Conservation (phyloP, 2,888 invertebrate genomes). For the Tethea ocularis region DNA sequence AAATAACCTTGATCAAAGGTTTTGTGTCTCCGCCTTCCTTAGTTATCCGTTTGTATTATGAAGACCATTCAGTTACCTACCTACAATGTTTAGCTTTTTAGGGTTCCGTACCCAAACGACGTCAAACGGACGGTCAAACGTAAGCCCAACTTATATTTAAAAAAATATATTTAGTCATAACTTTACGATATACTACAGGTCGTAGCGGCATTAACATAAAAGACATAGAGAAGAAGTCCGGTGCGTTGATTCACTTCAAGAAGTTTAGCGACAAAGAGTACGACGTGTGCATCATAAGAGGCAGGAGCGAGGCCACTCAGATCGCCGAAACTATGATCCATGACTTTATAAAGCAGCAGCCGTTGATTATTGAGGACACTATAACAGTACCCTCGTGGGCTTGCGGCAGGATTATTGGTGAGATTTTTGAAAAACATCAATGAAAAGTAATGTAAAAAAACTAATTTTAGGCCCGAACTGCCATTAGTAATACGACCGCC, state of each 20-base stretch:
- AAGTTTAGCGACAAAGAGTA: conserved; percentile 83
- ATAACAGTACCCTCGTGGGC: conserved; percentile 87
- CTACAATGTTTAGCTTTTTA: too few species aligned
- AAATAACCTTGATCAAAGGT: background rate
- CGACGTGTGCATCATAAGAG: conserved; percentile 88
- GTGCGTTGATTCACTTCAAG: conserved; percentile 83
- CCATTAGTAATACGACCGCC: too few species aligned
- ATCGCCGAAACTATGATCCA: conserved; percentile 88
- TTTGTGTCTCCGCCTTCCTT: background rate
- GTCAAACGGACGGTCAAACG: too few species aligned
- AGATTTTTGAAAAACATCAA: conserved; percentile 18
- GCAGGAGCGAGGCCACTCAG: conserved; percentile 86
- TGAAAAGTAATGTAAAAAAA: too few species aligned
- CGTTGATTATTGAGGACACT: conserved; percentile 86
- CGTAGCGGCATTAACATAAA: conserved; percentile 90
- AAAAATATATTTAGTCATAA: too few species aligned
- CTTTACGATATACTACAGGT: conserved; percentile 58
- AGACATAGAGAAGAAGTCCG: conserved; percentile 88
- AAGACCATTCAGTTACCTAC: background rate
- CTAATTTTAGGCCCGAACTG: too few species aligned
- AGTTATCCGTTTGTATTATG: background rate
- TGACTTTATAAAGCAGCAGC: conserved; percentile 88
- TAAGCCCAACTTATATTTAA: too few species aligned
- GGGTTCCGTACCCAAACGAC: too few species aligned
- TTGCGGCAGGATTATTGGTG: conserved; percentile 89